A percentile compares a stretch with the other conserved stretches of the same genome.
These are phyloP conservation scores for Chinchilla lanigera DNA, from an alignment of 2,113 vertebrate species.

Conservation along the genomic window DNA sequence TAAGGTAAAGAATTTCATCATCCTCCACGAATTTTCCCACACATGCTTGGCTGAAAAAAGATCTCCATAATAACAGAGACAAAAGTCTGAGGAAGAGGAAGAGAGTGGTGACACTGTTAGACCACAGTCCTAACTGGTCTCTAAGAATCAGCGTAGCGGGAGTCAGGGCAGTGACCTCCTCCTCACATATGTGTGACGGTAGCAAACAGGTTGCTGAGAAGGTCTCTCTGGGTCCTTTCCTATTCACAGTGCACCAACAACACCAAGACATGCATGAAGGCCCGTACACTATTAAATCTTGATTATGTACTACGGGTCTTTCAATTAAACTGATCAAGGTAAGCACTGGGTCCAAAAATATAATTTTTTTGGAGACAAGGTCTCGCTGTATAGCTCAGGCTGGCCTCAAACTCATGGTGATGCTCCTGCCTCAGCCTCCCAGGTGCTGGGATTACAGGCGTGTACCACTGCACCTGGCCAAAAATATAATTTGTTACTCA, in stretches of 20 bases:
- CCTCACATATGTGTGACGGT: not conserved
- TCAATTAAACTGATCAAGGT: constrained; percentile 7
- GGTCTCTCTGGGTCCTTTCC: not conserved
- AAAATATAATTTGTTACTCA: constrained; percentile 44
- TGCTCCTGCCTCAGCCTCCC: not conserved
- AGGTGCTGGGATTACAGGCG: not conserved
- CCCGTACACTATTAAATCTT: not conserved
- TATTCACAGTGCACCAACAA: not conserved
- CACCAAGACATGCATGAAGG: not conserved
- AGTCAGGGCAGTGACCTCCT: not conserved
- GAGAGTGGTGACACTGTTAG: not conserved
- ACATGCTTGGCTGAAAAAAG: not conserved
- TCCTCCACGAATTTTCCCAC: constrained; percentile 20
- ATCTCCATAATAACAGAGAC: not conserved
- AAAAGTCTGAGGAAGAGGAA: not conserved
- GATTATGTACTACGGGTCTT: not conserved
- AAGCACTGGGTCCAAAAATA: constrained; percentile 23
- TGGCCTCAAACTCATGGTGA: not conserved
- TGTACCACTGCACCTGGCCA: not conserved
- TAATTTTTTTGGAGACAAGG: not conserved
- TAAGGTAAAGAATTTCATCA: not conserved
- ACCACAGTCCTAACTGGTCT: not conserved
- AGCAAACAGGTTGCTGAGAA: not conserved
- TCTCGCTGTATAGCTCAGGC: not conserved
- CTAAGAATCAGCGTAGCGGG: not conserved